Percentiles rank a stretch among this genome's conserved stretches.
phyloP scores from a whole-genome alignment of 2,113 vertebrate genomes.

The Cygnus buccinator region DNA sequence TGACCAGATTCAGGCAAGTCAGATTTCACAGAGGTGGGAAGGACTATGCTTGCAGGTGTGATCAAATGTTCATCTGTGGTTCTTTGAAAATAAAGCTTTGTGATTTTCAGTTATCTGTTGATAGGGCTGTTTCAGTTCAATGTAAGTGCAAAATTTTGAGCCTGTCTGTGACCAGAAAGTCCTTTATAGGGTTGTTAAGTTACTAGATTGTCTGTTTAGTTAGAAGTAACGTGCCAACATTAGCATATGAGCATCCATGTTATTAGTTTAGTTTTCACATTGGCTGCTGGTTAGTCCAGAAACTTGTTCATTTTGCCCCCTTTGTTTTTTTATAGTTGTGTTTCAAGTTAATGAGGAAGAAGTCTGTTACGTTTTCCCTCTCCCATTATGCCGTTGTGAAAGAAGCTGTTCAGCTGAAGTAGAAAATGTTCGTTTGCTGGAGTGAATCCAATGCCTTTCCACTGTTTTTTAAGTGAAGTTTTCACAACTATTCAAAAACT shows the following conservation, averaged over 20 bases:
- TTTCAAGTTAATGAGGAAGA: background rate
- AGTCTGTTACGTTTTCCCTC: background rate
- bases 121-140: background rate
- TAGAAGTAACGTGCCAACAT: background rate
- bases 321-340: background rate
- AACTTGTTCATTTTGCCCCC: background rate
- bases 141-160: background rate
- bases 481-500: background rate
- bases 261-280: background rate
- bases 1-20: conserved; percentile 90
- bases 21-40: conserved; percentile 36
- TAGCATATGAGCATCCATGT: background rate
- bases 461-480: background rate
- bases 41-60: background rate
- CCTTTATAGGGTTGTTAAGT: background rate
- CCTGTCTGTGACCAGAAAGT: background rate
- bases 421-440: background rate
- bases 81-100: background rate
- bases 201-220: background rate
- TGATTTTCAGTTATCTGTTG: background rate
- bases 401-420: background rate
- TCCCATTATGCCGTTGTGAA: background rate
- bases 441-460: background rate
- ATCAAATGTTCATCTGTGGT: background rate
- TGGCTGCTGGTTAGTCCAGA: background rate